Base-by-base conservation (phyloP, 2,113 vertebrate genomes). In the Pelobates fuscus region DNA sequence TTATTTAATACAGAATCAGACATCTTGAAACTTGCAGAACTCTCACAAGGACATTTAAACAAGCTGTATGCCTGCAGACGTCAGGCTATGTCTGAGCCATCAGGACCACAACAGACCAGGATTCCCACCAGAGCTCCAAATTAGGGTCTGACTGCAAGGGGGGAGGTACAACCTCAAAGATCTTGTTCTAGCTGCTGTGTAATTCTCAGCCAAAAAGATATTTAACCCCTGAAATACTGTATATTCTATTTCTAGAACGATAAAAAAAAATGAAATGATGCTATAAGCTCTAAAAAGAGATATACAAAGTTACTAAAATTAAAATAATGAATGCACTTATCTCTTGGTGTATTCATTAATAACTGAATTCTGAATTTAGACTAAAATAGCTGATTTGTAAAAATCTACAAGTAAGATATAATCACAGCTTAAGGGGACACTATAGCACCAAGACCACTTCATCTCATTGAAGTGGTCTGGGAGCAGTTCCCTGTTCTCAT, bases 1-100 rank as follows among this genome's bases (percentile, higher is more conserved):
- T 98, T 92, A 86, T 98, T 95, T 71, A 98, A 92, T 18, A 91
- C 89, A 0, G 92, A 93, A 84, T 94, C 94, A 24, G 95, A 93
- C 95, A 97, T 97, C 52, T 25, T 81, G 80, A 46, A 41, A 69
- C 66, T 4, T n/a, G 32, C 8, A 26, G 37, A 8, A 43, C 11
- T 67, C 57, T 67, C 26, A 67, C 26, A n/a, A 27, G 58, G 26
- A 67, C 72, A 76, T 76, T 67, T 59, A 59, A 46, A 46, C 26
- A 26, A 61, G 43, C 43, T 61, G 73, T 76, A 26, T 52, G 54
- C 14, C 41, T 68, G 20, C 17, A 55, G 65, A 46, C 63, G 5
- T 67, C 73, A 61, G 55, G 27, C 55, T 77, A 41, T 60, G 25
- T 68, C 20, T 77, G 73, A 61, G 44, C 73, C 73, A 77, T 68